Evolutionary conservation across 1,140 invertebrate genomes (phyloP), one percentile per base, ranked within the genome.

Genomic region (Dermatophagoides farinae): DNA sequence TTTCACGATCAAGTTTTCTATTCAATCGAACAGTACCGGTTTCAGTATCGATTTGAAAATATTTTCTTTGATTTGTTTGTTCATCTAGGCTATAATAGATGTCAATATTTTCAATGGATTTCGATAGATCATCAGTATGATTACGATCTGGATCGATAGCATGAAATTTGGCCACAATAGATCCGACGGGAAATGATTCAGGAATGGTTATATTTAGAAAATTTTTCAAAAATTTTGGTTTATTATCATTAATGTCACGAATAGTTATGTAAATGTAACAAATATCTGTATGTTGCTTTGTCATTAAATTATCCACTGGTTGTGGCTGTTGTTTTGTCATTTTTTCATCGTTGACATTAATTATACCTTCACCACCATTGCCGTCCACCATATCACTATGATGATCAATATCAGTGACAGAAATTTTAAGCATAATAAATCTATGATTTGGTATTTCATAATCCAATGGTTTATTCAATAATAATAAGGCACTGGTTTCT

Each of bases 211-310:
- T 82, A 74, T 93, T 88, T 65, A 91, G 88, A 70, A 91, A 90
- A 14, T 86, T 82, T 65, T 83, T 79, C 66, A 88, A 85, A 71
- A 93, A 93, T 67, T 86, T 83, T 6, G 88, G 89, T 71, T 88
- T 88, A 75, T 92, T 93, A 73, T 92, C 88, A 73, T 95, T 95
- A 66, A 92, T 91, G 69, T 95, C 89, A 51, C 87, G 77, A 18
- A 93, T 72, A 70, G 86, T 40, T 2, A 95, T 88, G 25, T 88
- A 84, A 6, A 93, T 87, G 86, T 87, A 90, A 0, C 87, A 89
- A 71, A 90, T 89, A 52, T 88, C 88, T 37, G 90, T 86, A 70
- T 93, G 89, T 70, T n/a, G n/a, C n/a, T 92, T 91, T 72, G 90
- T 90, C 87, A 67, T 88, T 90, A 67, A 92, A 88, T 74, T 43